These are phyloP conservation scores for Lemur catta DNA, from an alignment of 2,797 vertebrate species.

Conservation along the genomic window DNA sequence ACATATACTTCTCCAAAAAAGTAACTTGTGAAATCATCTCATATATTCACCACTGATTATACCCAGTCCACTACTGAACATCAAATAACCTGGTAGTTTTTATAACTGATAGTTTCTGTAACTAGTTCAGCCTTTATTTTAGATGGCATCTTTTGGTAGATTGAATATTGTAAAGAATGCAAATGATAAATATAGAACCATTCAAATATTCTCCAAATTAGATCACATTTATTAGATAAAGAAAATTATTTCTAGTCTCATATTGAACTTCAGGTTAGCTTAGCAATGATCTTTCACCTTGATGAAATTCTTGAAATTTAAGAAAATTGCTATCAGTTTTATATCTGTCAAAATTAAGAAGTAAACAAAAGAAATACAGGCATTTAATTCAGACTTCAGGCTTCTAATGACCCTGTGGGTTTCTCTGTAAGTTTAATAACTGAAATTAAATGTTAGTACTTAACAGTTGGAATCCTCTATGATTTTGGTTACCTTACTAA, in stretches of 20 bases:
- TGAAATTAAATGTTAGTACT: conserved; percentile 40
- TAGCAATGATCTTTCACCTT: not conserved
- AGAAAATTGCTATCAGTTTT: conserved; percentile 1
- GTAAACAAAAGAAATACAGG: not conserved
- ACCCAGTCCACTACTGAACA: not conserved
- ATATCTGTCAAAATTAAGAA: conserved; percentile 34
- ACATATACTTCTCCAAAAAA: not conserved
- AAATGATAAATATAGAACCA: not conserved
- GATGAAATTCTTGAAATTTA: not conserved
- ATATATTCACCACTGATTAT: not conserved
- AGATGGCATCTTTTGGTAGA: not conserved
- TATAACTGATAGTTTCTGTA: not conserved
- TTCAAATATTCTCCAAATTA: not conserved
- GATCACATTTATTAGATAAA: not conserved
- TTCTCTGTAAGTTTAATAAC: conserved; percentile 52
- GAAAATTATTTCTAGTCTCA: not conserved
- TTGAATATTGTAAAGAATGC: not conserved
- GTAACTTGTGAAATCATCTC: not conserved
- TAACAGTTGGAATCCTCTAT: conserved; percentile 44
- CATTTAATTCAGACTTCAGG: not conserved
- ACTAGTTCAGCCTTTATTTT: not conserved
- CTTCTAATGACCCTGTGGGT: not conserved
- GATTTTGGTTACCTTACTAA: conserved; percentile 52
- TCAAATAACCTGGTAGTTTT: not conserved
- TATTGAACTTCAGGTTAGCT: not conserved